These are phyloP conservation scores for Cecropterus lyciades DNA, from an alignment of 1,140 invertebrate species.

Conservation along the genomic window DNA sequence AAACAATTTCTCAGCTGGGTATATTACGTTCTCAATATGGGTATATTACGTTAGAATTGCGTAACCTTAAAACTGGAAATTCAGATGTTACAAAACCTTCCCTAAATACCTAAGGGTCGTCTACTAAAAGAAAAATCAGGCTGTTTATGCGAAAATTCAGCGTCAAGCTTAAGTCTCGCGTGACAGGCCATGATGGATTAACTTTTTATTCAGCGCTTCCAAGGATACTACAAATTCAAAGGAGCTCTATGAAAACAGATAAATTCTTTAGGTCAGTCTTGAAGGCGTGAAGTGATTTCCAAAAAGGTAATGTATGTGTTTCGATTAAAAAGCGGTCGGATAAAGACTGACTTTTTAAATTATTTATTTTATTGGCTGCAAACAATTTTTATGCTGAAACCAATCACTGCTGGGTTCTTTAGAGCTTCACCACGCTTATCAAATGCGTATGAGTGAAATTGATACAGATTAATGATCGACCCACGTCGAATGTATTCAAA, in stretches of 20 bases:
- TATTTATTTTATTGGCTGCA: too few relatives aligned
- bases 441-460: too few relatives aligned
- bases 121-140: conserved; percentile 12
- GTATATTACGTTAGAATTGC: background rate
- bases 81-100: background rate
- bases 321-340: background rate
- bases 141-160: conserved; percentile 12
- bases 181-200: conserved; percentile 22
- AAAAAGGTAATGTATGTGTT: background rate
- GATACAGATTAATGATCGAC: too few relatives aligned
- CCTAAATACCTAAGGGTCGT: conserved; percentile 6
- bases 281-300: background rate
- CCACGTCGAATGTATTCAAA: too few relatives aligned
- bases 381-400: too few relatives aligned
- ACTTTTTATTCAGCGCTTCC: conserved; percentile 23
- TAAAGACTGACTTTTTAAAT: background rate
- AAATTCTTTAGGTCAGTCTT: conserved; percentile 9
- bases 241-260: conserved; percentile 10
- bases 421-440: too few relatives aligned
- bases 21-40: too few relatives aligned
- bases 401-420: too few relatives aligned
- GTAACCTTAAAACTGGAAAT: background rate
- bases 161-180: conserved; percentile 15
- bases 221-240: conserved; percentile 18
- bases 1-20: background rate